Percentiles rank a stretch among this genome's conserved stretches.
phyloP scores from a whole-genome alignment of 1,140 invertebrate species.

The Bombus breviceps region DNA sequence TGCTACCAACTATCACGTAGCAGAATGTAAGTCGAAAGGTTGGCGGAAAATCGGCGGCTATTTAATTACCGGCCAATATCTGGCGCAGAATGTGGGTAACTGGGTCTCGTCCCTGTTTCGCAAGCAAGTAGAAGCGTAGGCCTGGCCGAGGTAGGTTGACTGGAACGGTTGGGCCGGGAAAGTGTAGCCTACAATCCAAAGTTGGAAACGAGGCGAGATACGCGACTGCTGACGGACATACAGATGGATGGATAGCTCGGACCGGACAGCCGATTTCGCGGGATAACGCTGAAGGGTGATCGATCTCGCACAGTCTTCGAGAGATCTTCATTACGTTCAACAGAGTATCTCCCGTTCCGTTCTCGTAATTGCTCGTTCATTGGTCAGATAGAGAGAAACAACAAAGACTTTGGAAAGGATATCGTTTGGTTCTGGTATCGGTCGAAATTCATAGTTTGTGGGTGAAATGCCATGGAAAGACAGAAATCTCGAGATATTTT shows the following conservation, averaged over 20 bases:
- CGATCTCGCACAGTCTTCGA: not conserved
- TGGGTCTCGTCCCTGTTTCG: conserved; percentile 72
- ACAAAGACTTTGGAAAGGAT: no score
- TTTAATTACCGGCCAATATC: conserved; percentile 66
- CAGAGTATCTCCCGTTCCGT: not conserved
- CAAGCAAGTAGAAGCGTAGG: conserved; percentile 61
- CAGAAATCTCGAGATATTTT: no score
- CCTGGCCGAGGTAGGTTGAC: conserved; percentile 61
- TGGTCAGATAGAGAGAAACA: not conserved
- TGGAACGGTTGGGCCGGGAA: conserved; percentile 64
- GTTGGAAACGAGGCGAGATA: conserved; percentile 60
- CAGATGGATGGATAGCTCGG: not conserved
- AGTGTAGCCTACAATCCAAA: conserved; percentile 66
- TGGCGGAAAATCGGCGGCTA: conserved; percentile 53
- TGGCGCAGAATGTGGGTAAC: conserved; percentile 71
- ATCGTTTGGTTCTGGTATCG: not conserved
- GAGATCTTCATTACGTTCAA: not conserved
- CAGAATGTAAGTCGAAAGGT: conserved; percentile 20
- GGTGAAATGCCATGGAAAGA: no score
- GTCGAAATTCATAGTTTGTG: not conserved
- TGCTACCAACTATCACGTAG: not conserved
- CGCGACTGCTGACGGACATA: not conserved
- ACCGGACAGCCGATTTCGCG: conserved; percentile 12
- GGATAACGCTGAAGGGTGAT: conserved; percentile 7
- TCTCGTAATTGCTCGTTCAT: not conserved